Evolutionary conservation across 64 coral and sea anemone species (phyloP), one percentile per base, ranked within the genome.

Genomic region (Pocillopora damicornis): DNA sequence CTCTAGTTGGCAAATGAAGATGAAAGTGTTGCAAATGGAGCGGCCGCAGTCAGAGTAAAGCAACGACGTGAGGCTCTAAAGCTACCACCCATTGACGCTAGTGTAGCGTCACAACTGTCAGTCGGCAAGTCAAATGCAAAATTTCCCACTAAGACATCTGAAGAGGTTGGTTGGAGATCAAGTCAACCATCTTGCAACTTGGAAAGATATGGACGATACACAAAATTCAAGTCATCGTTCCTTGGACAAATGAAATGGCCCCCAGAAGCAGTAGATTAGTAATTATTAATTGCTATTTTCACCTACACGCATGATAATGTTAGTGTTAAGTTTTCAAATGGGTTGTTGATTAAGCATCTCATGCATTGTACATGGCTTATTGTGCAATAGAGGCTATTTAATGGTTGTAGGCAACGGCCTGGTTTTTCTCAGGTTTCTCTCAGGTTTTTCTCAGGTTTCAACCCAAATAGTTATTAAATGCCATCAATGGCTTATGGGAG

Each of bases 181-280:
- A 95, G 88, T 71, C 97, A 99, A 45, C 45, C 38, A 15, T 84
- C 95, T 37, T 99, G 97, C 59, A 92, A 85, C 74, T 88, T 99
- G 56, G 97, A 99, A 87, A 95, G 83, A 93, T 99, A 99, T 80
- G 97, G 97, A 13, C 81, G 97, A 17, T 90, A 99, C 67, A 88
- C 97, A 37, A 99, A 99, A 63, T 90, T 91, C 2, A 88, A 86
- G 62, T 69, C 63, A 20, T 95, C 93, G 61, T 92, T 99, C 22
- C 82, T 99, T 79, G 88, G 90, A 85, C 90, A 95, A 15, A 87
- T 99, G 89, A 99, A 99, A 34, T 99, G 97, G 97, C 97, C 97
- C 34, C 97, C 93, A 34, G 97, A 99, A 80, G 87, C 90, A 17
- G 36, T 99, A n/a, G 90, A 86, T 87, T 91, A 86, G 42, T 87